Evolutionary conservation across 2,797 vertebrate genomes (phyloP), one percentile per base, ranked within the genome.

Genomic region (Sphenopsis melanotis): DNA sequence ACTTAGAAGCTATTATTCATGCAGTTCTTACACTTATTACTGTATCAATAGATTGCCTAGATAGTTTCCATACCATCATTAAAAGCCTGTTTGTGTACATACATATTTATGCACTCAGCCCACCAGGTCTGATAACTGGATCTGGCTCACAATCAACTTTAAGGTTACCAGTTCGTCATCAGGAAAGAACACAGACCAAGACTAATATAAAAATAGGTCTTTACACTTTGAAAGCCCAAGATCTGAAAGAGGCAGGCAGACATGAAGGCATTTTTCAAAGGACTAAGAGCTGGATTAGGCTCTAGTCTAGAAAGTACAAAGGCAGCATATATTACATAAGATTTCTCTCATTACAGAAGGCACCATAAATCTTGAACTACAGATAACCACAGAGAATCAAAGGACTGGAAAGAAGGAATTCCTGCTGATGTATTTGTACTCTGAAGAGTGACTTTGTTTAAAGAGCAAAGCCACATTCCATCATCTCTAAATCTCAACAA

Each of bases 211-310:
- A 60, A 93, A 72, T 1, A 60, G 6, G 18, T 39, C 57, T 75
- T 68, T 6, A 70, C 2, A 2, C 65, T 84, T 94, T 36, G 57
- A 92, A 90, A 94, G 15, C 12, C 21, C 34, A 71, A 76, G 74
- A 89, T 74, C 83, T 93, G 59, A 90, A 69, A 49, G 44, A 88
- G 7, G 34, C 56, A 89, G 53, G 32, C 66, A 93, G 85, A 84
- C 26, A 61, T 4, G 8, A 90, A 93, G 69, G 53, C 15, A 76
- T 78, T 96, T 95, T 95, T 94, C 89, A 93, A 86, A 94, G 36
- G 65, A 42, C 46, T 60, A 78, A 91, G 41, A 75, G 24, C 39
- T 72, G 32, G 57, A 89, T 85, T 57, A 49, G 44, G 29, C n/a
- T 75, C 32, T 71, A 83, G 68, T 57, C 71, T 83, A 71, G 24